Percentiles rank a stretch among this genome's conserved stretches.
These are phyloP conservation scores for Tenrec ecaudatus DNA, from an alignment of 2,113 vertebrate genomes.

Conservation along the genomic window DNA sequence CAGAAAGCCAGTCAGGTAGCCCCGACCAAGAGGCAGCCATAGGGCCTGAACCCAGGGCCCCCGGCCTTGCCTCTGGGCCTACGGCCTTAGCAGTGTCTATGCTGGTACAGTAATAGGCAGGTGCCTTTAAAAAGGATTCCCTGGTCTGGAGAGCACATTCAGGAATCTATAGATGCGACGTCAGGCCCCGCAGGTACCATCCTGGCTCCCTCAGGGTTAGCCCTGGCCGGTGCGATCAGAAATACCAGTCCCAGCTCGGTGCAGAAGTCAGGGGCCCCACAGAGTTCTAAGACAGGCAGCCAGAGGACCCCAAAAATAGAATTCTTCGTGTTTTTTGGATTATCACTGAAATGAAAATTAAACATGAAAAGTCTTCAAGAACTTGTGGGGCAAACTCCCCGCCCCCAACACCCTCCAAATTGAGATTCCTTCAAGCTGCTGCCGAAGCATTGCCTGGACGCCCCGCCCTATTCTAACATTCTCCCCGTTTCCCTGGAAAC, in stretches of 20 bases:
- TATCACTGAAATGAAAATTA: neutral
- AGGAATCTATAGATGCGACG: neutral
- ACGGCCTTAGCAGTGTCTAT: neutral
- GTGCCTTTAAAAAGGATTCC: neutral
- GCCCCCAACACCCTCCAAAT: neutral
- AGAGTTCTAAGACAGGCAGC: neutral
- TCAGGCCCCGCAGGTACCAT: neutral
- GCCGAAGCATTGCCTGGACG: constrained; percentile 15
- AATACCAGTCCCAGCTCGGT: neutral
- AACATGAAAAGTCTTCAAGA: constrained; percentile 37
- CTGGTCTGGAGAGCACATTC: neutral
- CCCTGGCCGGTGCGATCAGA: neutral
- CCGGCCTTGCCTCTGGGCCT: neutral
- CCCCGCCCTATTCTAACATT: constrained; percentile 65
- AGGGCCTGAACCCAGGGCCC: neutral
- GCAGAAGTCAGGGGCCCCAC: fast-evolving
- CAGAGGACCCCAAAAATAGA: neutral
- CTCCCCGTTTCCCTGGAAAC: constrained; percentile 80
- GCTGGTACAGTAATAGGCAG: neutral
- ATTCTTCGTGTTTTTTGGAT: constrained; percentile 31
- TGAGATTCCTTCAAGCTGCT: constrained; percentile 49
- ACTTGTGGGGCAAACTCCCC: neutral
- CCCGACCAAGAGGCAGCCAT: neutral
- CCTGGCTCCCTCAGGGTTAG: neutral
- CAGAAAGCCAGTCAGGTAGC: neutral